Conservation (phyloP, 2,888 invertebrate genomes). For the Noctua comes region DNA sequence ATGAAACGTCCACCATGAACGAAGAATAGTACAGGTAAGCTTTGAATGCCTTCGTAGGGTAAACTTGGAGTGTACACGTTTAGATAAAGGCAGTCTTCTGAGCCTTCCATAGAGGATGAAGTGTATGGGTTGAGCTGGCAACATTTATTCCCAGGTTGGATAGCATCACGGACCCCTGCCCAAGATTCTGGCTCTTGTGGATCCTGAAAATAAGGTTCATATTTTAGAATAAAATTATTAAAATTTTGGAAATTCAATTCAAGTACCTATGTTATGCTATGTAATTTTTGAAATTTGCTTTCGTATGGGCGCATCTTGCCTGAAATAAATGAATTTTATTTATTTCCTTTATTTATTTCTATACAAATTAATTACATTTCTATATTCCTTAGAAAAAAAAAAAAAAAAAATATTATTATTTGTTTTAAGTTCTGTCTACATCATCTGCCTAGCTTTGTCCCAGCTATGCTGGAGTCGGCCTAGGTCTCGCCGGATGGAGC, state of each 20-base stretch:
- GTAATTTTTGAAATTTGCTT: no score
- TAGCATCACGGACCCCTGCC: slow-evolving; percentile 81
- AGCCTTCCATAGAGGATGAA: slow-evolving; percentile 84
- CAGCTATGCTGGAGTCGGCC: background rate
- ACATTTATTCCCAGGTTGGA: slow-evolving; percentile 83
- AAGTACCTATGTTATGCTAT: no score
- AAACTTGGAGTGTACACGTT: slow-evolving; percentile 92
- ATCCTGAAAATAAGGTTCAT: slow-evolving; percentile 75
- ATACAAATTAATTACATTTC: no score
- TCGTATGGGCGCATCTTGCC: no score
- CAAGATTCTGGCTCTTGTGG: slow-evolving; percentile 79
- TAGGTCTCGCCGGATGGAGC: background rate
- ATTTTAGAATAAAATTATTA: no score
- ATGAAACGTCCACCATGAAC: slow-evolving; percentile 90
- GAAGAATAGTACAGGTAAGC: slow-evolving; percentile 89
- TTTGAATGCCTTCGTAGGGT: slow-evolving; percentile 75
- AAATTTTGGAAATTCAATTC: no score
- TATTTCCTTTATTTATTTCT: no score
- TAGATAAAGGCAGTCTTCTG: slow-evolving; percentile 92
- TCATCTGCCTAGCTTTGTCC: background rate
- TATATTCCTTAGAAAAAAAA: no score
- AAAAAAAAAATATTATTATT: no score
- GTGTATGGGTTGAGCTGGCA: slow-evolving; percentile 85
- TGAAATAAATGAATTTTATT: no score
- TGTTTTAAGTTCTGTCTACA: background rate